Evolutionary conservation across 2,113 vertebrate genomes (phyloP).

Genomic region (Polyodon spathula): DNA sequence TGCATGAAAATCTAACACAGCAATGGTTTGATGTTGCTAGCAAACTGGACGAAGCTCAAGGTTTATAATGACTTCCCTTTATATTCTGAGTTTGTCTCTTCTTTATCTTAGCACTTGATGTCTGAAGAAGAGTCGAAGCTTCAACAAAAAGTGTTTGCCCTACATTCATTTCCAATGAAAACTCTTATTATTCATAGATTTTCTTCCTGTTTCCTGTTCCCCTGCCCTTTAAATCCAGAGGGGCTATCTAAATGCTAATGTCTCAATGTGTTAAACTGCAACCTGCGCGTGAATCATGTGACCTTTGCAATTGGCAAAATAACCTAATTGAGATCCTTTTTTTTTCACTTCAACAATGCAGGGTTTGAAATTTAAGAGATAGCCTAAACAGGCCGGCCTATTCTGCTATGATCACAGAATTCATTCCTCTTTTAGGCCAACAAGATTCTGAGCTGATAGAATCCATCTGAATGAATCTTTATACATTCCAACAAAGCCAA

Average conservation of each 20-base stretch:
- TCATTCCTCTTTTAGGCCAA: neutral
- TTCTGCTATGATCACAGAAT: neutral
- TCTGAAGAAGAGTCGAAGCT: constrained; percentile 11
- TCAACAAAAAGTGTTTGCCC: constrained; percentile 22
- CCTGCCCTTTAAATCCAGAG: neutral
- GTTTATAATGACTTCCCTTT: neutral
- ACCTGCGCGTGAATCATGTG: neutral
- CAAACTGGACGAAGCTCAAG: neutral
- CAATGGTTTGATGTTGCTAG: constrained; percentile 13
- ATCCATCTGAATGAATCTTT: neutral
- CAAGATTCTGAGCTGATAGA: neutral
- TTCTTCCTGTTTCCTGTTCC: constrained; percentile 44
- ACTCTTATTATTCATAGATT: constrained; percentile 35
- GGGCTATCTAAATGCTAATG: constrained; percentile 4
- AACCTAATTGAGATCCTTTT: neutral
- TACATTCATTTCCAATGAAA: constrained; percentile 38
- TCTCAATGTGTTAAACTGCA: constrained; percentile 16
- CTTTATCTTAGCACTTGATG: constrained; percentile 9
- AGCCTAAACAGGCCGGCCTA: neutral
- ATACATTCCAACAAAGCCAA: no score
- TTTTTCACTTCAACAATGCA: neutral
- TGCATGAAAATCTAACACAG: constrained; percentile 10
- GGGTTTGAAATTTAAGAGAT: neutral
- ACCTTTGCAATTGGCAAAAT: neutral
- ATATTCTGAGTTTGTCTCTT: constrained; percentile 6